Base-by-base conservation (phyloP, 53 echinoderm and acorn worm genomes). In the Apostichopus leukothele region DNA sequence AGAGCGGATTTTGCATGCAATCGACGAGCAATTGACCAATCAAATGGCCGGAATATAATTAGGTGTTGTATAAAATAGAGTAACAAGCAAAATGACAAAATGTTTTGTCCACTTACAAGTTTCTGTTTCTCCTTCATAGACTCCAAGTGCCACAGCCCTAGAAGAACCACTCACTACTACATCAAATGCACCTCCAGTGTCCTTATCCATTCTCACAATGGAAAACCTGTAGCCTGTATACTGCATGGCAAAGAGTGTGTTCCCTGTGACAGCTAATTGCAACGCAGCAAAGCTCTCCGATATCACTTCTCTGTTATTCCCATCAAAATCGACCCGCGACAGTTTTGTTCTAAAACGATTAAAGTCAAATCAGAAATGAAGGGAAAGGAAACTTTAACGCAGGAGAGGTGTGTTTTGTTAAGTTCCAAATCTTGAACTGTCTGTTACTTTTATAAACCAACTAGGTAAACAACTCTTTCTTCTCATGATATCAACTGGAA, bases 261-360 rank as follows among this genome's bases (percentile, higher is more conserved):
- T 23, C 26, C 85, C 85, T 11, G 85, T 67, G 85, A 85, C 12
- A 8, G 27, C 61, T 39, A 85, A 14, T 4, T 13, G 7, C 5
- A 1, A 1, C 27, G 7, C 85, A 11, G 0, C 4, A 9, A 67
- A 50, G 8, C 12, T 4, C 50, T 60, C 39, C 1, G 67, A 39
- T 16, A 85, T 61, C 21, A 85, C 71, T 27, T 85, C 85, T 10
- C 8, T 7, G 67, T 85, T 85, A 60, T 85, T 85, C 14, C 85
- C 85, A 50, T 85, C 71, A 67, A 85, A 85, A 51, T 85, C 85
- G 12, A 85, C 23, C 67, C 67, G 26, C 12, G 13, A 67, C 67
- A 85, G 14, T 6, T 18, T 5, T 1, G 7, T 7, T 23, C 81
- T 81, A 51, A 5, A 57, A n/a, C 0, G 71, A 71, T 5, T 6